Base-by-base conservation (phyloP, 2,797 vertebrate genomes). In the Euthynnus affinis region DNA sequence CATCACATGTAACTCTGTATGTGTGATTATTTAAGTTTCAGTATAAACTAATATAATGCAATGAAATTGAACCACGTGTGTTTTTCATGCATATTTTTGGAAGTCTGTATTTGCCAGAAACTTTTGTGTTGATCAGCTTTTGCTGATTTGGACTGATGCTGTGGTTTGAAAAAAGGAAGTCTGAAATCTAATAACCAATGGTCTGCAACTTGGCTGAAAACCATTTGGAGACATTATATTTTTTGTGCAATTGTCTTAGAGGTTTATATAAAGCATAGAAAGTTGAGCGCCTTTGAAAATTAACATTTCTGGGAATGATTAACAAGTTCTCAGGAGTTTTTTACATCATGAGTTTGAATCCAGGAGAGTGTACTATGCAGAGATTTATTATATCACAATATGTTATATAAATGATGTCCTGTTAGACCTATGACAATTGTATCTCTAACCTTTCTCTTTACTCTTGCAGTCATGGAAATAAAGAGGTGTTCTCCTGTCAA, bases 401-500 rank as follows among this genome's bases (percentile, higher is more conserved):
- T 46, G 32, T 34, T 34, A 34, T 34, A 9, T 7, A 20, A 48
- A 18, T 48, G 2, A 46, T 46, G 44, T 46, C 44, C 13, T 17
- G 2, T 46, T 46, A 15, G 15, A 5, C 14, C 46, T 9, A 18
- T 48, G 18, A 48, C 17, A 32, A 57, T 4, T 57, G 9, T 14
- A 48, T 46, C 25, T 18, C 57, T 32, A 23, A 59, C 37, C 18
- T 49, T 18, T 57, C 44, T 65, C 67, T 85, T 44, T 85, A 10
- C 46, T 75, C 52, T 94, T 95, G 84, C 93, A 99, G 98, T 93
- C 98, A 98, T 0, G 98, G 98, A 85, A 99, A 99, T 91, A 99
- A 98, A 94, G 98, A 99, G 93, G 96, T 97, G 4, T 99, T 99
- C 94, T 99, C 98, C 83, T 99, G 98, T 90, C 96, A 97, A 91